These are phyloP conservation scores for Gorsachius goisagi DNA, from an alignment of 2,113 vertebrate species.

Conservation along the genomic window DNA sequence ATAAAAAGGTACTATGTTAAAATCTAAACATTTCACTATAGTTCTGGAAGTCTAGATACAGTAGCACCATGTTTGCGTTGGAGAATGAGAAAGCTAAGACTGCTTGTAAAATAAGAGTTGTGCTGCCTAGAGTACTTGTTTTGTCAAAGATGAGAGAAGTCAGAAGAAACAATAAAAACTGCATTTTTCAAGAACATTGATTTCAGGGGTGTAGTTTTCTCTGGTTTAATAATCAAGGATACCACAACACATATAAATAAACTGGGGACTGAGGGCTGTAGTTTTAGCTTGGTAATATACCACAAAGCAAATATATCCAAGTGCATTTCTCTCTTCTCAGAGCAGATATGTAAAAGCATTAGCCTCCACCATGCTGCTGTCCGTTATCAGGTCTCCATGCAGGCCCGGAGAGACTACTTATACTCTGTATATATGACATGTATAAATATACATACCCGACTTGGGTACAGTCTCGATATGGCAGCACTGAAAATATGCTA, in stretches of 20 bases:
- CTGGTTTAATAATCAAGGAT: background rate
- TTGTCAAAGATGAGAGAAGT: background rate
- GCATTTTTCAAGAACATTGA: background rate
- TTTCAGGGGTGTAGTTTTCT: background rate
- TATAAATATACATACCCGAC: slow-evolving; percentile 91
- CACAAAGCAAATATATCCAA: background rate
- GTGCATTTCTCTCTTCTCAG: background rate
- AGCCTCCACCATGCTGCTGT: background rate
- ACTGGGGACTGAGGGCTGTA: background rate
- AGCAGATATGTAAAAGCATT: slow-evolving; percentile 6
- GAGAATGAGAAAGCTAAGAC: background rate
- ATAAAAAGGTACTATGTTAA: background rate
- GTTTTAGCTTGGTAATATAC: background rate
- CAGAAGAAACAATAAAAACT: background rate
- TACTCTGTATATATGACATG: background rate
- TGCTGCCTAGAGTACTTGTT: background rate
- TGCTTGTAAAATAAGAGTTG: background rate
- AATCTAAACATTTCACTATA: background rate
- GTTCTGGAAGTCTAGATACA: background rate
- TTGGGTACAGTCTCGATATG: slow-evolving; percentile 97
- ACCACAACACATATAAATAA: background rate
- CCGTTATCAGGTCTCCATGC: background rate
- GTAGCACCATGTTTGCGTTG: background rate
- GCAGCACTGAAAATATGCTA: slow-evolving; percentile 99
- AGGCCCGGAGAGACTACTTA: slow-evolving; percentile 21